Percentiles rank a stretch among this genome's conserved stretches.
phyloP scores from a whole-genome alignment of 2,113 vertebrate species.

The Macquaria australasica region DNA sequence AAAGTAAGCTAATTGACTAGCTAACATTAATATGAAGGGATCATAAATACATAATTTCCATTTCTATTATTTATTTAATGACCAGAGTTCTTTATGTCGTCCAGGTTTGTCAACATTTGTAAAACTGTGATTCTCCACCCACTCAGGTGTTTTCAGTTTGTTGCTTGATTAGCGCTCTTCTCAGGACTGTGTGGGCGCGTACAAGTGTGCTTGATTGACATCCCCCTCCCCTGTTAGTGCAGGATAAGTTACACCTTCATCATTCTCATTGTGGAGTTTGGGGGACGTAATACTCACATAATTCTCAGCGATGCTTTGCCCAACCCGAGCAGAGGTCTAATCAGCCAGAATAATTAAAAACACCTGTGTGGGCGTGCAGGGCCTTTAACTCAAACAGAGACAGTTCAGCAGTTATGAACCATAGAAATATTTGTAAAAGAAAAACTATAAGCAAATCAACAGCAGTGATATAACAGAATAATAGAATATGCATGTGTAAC shows the following conservation, averaged over 20 bases:
- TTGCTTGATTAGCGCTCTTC: background rate
- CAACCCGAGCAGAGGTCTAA: conserved; percentile 2
- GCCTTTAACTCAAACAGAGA: conserved; percentile 3
- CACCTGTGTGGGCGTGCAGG: background rate
- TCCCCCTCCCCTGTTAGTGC: background rate
- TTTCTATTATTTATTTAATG: too few relatives aligned
- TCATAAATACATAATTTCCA: too few relatives aligned
- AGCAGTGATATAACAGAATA: background rate
- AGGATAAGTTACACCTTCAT: background rate
- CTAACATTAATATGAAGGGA: too few relatives aligned
- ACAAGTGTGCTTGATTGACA: background rate
- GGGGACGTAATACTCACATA: background rate
- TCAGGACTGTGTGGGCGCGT: too few relatives aligned
- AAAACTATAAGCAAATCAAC: background rate
- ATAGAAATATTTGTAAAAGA: background rate
- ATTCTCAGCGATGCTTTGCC: background rate
- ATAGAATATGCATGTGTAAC: background rate
- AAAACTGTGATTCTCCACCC: too few relatives aligned
- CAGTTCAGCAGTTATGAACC: background rate
- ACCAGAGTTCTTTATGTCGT: too few relatives aligned
- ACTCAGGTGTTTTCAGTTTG: too few relatives aligned
- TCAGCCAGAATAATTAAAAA: background rate
- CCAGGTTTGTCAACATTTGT: too few relatives aligned
- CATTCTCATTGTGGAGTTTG: background rate
- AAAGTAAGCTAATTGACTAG: too few relatives aligned